These are phyloP conservation scores for Drosophila fulvimacula DNA, from an alignment of 2,888 invertebrate species.

Conservation along the genomic window DNA sequence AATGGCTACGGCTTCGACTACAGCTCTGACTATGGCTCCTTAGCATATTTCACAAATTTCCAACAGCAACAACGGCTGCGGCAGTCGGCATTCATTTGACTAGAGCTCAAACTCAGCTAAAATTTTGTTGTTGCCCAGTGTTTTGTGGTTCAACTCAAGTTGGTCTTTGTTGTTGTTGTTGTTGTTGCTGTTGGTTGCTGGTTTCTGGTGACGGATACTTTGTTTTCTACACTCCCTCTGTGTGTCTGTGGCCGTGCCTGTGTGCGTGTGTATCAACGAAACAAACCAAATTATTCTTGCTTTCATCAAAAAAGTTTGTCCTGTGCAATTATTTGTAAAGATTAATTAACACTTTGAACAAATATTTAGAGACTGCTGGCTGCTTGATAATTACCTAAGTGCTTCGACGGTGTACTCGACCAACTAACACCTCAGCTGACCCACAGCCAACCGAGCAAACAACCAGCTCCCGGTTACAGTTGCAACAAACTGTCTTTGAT, in stretches of 20 bases:
- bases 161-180: conserved; percentile 15
- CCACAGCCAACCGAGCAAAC: conserved; percentile 1
- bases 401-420: conserved; percentile 22
- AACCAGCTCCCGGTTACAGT: not conserved
- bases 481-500: conserved; percentile 5
- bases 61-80: conserved; percentile 42
- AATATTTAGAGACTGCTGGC: conserved; percentile 71
- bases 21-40: conserved; percentile 36
- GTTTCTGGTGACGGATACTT: conserved; percentile 49
- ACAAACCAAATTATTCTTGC: conserved; percentile 79
- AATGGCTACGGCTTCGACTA: not conserved
- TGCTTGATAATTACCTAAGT: conserved; percentile 67
- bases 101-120: conserved; percentile 36
- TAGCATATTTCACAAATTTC: conserved; percentile 73
- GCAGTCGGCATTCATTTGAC: conserved; percentile 62
- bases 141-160: conserved; percentile 55
- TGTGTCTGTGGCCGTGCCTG: not conserved
- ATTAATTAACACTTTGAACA: conserved; percentile 80
- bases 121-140: conserved; percentile 40
- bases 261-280: conserved; percentile 33
- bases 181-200: conserved; percentile 25
- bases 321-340: conserved; percentile 75
- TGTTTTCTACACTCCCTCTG: conserved; percentile 12
- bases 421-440: conserved; percentile 18
- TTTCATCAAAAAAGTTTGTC: conserved; percentile 75